Percentiles rank a stretch among this genome's conserved stretches.
Evolutionary conservation across 2,888 invertebrate genomes (phyloP).

Genomic region (Lithophane ornitopus): DNA sequence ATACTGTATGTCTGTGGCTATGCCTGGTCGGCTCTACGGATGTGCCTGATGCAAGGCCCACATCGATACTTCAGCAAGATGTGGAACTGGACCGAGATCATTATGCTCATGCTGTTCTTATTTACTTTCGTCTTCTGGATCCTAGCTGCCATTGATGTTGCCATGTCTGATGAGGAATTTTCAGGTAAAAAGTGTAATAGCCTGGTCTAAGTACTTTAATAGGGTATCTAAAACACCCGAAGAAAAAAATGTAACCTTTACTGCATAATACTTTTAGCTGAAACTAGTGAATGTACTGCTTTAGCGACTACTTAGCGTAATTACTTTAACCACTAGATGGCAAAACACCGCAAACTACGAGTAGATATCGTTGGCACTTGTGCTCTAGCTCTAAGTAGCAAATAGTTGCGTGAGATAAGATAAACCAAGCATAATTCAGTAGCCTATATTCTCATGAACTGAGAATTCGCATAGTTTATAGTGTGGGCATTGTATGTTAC

Average conservation of each 20-base stretch:
- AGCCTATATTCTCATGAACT: not conserved
- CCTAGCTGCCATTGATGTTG: slow-evolving; percentile 89
- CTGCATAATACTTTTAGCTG: not conserved
- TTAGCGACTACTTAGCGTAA: slow-evolving; percentile 18
- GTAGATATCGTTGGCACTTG: slow-evolving; percentile 26
- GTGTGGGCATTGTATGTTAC: slow-evolving; percentile 25
- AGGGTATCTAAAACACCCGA: not conserved
- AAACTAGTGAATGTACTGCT: slow-evolving; percentile 18
- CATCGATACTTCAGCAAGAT: slow-evolving; percentile 89
- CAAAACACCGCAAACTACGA: slow-evolving; percentile 4
- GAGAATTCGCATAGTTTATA: not conserved
- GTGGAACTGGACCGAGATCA: slow-evolving; percentile 92
- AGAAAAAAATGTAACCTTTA: not conserved
- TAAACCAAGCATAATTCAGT: slow-evolving; percentile 28
- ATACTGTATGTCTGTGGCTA: slow-evolving; percentile 90
- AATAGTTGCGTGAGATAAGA: slow-evolving; percentile 39
- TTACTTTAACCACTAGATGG: slow-evolving; percentile 17
- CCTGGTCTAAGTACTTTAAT: not conserved
- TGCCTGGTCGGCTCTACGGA: slow-evolving; percentile 89
- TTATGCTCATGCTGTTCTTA: slow-evolving; percentile 90
- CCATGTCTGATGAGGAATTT: slow-evolving; percentile 58
- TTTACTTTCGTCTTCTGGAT: slow-evolving; percentile 92
- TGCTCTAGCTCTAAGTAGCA: slow-evolving; percentile 27
- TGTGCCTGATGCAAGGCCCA: slow-evolving; percentile 90
- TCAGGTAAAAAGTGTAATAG: slow-evolving; percentile 38